These are phyloP conservation scores for Eilema depressum DNA, from an alignment of 2,888 invertebrate genomes.

Conservation along the genomic window DNA sequence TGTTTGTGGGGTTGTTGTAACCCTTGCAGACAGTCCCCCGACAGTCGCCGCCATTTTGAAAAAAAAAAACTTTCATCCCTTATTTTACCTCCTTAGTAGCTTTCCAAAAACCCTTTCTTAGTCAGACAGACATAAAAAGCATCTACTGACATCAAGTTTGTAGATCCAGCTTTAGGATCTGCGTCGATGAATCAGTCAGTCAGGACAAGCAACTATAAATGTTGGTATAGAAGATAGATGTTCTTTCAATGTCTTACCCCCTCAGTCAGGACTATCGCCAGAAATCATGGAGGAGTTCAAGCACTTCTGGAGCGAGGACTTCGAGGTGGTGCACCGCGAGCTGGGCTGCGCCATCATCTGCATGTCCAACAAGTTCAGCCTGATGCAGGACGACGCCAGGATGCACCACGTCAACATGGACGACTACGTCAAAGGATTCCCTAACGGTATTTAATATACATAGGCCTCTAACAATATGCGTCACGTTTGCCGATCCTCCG, in stretches of 20 bases:
- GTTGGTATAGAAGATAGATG: no score
- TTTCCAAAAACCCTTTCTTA: not conserved
- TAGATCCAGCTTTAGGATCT: no score
- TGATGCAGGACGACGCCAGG: slow-evolving; percentile 76
- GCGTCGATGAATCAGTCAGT: no score
- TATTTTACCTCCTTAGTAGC: no score
- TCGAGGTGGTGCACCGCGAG: slow-evolving; percentile 81
- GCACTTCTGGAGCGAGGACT: slow-evolving; percentile 82
- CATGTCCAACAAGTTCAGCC: slow-evolving; percentile 81
- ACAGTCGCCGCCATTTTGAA: no score
- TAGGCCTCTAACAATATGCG: not conserved
- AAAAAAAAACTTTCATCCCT: no score
- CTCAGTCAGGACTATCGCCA: slow-evolving; percentile 73
- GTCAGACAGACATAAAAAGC: no score
- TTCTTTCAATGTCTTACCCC: not conserved
- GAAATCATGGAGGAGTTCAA: slow-evolving; percentile 79
- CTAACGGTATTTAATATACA: slow-evolving; percentile 62
- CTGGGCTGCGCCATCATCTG: slow-evolving; percentile 83
- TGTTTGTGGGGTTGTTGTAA: no score
- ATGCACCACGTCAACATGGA: slow-evolving; percentile 82
- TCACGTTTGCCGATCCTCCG: no score
- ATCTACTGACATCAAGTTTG: no score
- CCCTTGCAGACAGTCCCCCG: no score
- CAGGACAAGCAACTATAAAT: no score
- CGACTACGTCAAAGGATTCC: slow-evolving; percentile 78